Evolutionary conservation across 2,888 invertebrate genomes (phyloP).

Genomic region (Tetropium fuscum): DNA sequence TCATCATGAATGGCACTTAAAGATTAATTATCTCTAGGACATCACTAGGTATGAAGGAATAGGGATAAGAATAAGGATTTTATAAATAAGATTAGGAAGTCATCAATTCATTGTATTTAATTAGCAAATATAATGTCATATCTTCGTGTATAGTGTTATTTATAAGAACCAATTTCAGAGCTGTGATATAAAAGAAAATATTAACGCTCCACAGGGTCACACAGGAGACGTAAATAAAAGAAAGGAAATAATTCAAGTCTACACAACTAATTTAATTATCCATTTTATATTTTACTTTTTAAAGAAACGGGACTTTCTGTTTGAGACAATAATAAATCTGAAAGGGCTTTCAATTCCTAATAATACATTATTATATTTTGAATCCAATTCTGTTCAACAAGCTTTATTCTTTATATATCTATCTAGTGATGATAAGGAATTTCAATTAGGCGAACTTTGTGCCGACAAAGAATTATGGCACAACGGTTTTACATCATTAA

Average conservation of each 20-base stretch:
- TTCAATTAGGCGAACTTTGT: slow-evolving; percentile 24
- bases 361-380: slow-evolving; percentile 26
- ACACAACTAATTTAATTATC: slow-evolving; percentile 9
- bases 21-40: no score
- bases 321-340: slow-evolving; percentile 24
- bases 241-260: slow-evolving; percentile 9
- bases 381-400: slow-evolving; percentile 18
- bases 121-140: no score
- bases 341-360: slow-evolving; percentile 21
- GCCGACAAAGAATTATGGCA: slow-evolving; percentile 15
- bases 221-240: neutral
- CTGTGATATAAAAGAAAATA: no score
- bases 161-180: no score
- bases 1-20: no score
- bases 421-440: slow-evolving; percentile 25
- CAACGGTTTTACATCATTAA: slow-evolving; percentile 9
- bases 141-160: no score
- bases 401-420: slow-evolving; percentile 27
- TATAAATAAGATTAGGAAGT: no score
- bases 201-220: no score
- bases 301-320: slow-evolving; percentile 2
- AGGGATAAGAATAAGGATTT: no score
- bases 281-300: slow-evolving; percentile 10
- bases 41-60: no score
- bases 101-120: no score